Conservation (phyloP, 2,113 vertebrate species). For the Chionis minor region DNA sequence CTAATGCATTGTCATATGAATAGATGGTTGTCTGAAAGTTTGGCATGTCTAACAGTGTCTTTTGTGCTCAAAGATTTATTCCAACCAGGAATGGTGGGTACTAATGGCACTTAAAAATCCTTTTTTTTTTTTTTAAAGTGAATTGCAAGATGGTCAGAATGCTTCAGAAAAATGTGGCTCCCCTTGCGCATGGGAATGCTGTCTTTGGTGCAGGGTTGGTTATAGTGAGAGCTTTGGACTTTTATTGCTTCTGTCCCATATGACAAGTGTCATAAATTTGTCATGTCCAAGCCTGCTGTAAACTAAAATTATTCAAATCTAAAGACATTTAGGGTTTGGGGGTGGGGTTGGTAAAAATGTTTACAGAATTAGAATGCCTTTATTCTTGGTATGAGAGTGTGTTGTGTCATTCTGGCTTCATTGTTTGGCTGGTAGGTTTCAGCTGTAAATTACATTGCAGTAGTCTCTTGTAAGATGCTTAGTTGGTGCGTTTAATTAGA, state of each 20-base stretch:
- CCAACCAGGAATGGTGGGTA: background rate
- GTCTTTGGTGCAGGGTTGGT: background rate
- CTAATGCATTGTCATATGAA: background rate
- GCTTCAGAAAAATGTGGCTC: background rate
- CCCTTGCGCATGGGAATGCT: background rate
- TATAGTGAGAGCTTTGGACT: background rate
- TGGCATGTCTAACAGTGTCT: background rate
- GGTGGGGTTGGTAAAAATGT: background rate
- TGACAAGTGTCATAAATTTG: background rate
- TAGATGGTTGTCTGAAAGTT: background rate
- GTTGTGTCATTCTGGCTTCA: background rate
- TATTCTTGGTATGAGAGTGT: background rate
- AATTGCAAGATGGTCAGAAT: background rate
- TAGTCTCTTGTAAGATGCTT: constrained; percentile 2
- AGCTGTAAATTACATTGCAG: background rate
- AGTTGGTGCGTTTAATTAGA: constrained; percentile 37
- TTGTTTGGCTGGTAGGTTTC: constrained; percentile 1
- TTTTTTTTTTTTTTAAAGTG: background rate
- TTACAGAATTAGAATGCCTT: constrained; percentile 4
- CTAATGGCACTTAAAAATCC: background rate
- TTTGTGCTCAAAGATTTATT: background rate
- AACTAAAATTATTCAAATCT: background rate
- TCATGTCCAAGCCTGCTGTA: background rate
- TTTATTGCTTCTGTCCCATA: background rate
- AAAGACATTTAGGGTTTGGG: background rate